These are phyloP conservation scores for Chrysomallon squamiferum DNA, from an alignment of 1,140 invertebrate species.

Conservation along the genomic window DNA sequence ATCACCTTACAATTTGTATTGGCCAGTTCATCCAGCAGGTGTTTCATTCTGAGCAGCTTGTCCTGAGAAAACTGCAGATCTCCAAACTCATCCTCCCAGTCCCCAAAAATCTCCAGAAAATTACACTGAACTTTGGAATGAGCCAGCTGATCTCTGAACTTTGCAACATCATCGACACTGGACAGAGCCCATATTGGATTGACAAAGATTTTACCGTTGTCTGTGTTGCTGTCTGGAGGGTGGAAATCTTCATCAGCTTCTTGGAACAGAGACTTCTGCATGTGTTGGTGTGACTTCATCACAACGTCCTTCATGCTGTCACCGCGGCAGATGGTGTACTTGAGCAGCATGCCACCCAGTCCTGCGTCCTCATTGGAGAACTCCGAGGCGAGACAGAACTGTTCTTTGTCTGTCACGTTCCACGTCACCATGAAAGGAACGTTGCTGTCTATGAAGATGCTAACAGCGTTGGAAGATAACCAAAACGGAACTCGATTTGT, in stretches of 20 bases:
- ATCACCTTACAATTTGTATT: slow-evolving; percentile 15
- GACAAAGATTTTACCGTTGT: slow-evolving; percentile 4
- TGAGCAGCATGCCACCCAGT: slow-evolving; percentile 6
- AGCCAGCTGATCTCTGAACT: slow-evolving; percentile 8
- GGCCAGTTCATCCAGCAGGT: slow-evolving; percentile 8
- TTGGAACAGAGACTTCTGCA: neutral
- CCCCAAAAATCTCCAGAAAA: slow-evolving; percentile 19
- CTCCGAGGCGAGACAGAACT: slow-evolving; percentile 28
- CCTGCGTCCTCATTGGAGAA: slow-evolving; percentile 1
- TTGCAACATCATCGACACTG: slow-evolving; percentile 5
- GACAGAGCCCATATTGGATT: slow-evolving; percentile 18
- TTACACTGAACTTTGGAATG: slow-evolving; percentile 12
- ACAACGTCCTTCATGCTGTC: slow-evolving; percentile 17
- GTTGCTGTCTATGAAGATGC: slow-evolving; percentile 24
- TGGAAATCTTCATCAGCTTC: neutral
- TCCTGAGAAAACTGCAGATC: slow-evolving; percentile 16
- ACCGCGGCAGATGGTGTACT: slow-evolving; percentile 29
- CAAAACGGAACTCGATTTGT: slow-evolving; percentile 25
- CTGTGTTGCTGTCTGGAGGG: neutral
- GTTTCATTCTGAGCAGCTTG: slow-evolving; percentile 6
- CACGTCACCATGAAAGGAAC: slow-evolving; percentile 22
- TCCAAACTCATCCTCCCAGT: slow-evolving; percentile 27
- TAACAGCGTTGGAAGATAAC: slow-evolving; percentile 24
- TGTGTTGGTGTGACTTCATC: slow-evolving; percentile 13
- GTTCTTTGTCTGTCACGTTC: slow-evolving; percentile 26